A percentile compares a stretch with the other conserved stretches of the same genome.
phyloP scores from a whole-genome alignment of 2,888 invertebrate species.

The Diarsia mendica region DNA sequence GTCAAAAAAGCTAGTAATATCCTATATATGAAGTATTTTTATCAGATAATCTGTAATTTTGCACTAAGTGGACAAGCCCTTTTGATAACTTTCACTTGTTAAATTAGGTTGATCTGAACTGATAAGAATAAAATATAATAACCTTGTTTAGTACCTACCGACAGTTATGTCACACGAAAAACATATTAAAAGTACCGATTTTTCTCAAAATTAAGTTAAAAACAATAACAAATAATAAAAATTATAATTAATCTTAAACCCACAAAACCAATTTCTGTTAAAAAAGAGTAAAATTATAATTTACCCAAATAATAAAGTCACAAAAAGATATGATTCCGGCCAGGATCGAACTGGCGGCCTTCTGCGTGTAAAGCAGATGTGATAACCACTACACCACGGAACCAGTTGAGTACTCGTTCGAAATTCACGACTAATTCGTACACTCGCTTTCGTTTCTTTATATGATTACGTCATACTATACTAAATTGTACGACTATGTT shows the following conservation, averaged over 20 bases:
- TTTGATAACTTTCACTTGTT: not conserved
- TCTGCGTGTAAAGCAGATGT: slow-evolving; percentile 94
- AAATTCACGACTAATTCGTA: slow-evolving; percentile 31
- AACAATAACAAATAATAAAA: too few relatives aligned
- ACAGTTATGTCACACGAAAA: not conserved
- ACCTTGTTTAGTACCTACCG: not conserved
- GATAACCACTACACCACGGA: slow-evolving; percentile 97
- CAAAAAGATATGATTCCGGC: slow-evolving; percentile 85
- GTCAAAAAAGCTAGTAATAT: not conserved
- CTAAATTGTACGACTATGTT: slow-evolving; percentile 10
- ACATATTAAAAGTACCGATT: too few relatives aligned
- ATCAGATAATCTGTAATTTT: slow-evolving; percentile 6
- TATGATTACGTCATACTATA: slow-evolving; percentile 32
- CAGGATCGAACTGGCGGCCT: slow-evolving; percentile 89
- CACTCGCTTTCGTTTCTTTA: slow-evolving; percentile 57
- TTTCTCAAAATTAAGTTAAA: too few relatives aligned
- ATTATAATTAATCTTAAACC: too few relatives aligned
- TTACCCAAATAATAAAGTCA: slow-evolving; percentile 17
- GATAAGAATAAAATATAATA: not conserved
- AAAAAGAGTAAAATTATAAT: not conserved
- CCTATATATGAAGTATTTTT: not conserved
- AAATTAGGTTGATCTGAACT: not conserved
- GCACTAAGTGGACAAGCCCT: not conserved
- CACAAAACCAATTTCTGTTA: too few relatives aligned
- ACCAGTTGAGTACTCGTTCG: slow-evolving; percentile 72